Base-by-base conservation (phyloP, 1,140 invertebrate genomes). In the Notospermus geniculatus region DNA sequence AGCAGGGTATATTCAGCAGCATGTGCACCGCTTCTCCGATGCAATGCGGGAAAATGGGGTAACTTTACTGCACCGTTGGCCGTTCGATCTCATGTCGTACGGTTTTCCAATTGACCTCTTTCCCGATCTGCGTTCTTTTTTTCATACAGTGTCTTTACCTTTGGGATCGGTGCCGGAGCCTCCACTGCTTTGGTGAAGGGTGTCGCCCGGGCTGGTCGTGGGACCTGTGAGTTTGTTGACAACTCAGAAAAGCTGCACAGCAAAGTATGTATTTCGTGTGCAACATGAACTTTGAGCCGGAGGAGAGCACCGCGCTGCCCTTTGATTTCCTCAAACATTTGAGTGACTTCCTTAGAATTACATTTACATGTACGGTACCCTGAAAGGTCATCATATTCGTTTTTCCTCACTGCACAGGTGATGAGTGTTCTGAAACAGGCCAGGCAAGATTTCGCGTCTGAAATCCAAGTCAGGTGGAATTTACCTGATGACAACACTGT, bases 171-270 rank as follows among this genome's bases (percentile, higher is more conserved):
- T 2, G 59, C 72, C 22, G 70, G 74, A 7, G 73, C 73, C n/a
- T 77, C 75, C 0, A 77, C 76, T 28, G 61, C 75, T 50, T 60
- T 81, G n/a, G 72, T 81, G 9, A 71, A 77, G 59, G 77, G 80
- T 17, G 63, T 80, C n/a, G 80, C 79, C 27, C 63, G 71, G 60
- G 73, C 75, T 30, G 79, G 80, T 4, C 65, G 69, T 2, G 80
- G 80, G 1, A 72, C 70, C 2, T 65, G 76, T 2, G 73, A 73
- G 22, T 79, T 80, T 64, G 74, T 78, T 1, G 71, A 73, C 17
- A 66, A 72, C 39, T 71, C 71, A 30, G 80, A 80, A 41, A 65
- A 63, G 30, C 59, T 80, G 13, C 70, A 79, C 36, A 67, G 69
- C 2, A 80, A 79, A 62, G 77, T 80, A 46, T 41, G 72, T 23